Base-by-base conservation (phyloP, 2,113 vertebrate genomes). In the Vicugna pacos region DNA sequence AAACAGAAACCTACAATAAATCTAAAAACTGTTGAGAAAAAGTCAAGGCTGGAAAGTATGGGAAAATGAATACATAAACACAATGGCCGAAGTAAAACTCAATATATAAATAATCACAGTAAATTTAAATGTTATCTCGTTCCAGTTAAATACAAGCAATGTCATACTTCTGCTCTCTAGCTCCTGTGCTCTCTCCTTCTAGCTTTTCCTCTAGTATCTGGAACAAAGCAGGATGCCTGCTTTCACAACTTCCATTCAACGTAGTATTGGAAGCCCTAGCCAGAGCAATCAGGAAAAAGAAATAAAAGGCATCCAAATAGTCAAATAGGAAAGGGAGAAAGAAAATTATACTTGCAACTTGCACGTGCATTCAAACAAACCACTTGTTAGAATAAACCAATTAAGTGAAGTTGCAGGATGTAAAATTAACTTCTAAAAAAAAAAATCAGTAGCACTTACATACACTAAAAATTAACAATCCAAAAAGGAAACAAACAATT, bases 121-220 rank as follows among this genome's bases (percentile, higher is more conserved):
- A n/a, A 72, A 67, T 83, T 30, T 35, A 50, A n/a, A n/a, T 77
- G 2, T 35, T 52, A 67, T n/a, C 8, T 28, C 65, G 9, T 38
- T 85, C 3, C 20, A n/a, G 52, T n/a, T 70, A 91, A 48, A 75
- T 10, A 38, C 7, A 42, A 91, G 38, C 28, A 9, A 26, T 56
- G 14, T 19, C 38, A 46, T 19, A 8, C 20, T 16, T 73, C 28
- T 20, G 28, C 5, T 58, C 19, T 24, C 42, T 56, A 58, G 16
- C 28, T 46, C 5, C 28, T 13, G 3, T 20, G 35, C 0, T 0
- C 20, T 24, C 13, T 26, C 19, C 79, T 30, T 76, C 48, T 35
- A 48, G 14, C 13, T 75, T 75, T 75, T n/a, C 38, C 54, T 48
- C 19, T 89, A 20, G 50, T 15, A 16, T 50, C 20, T 48, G 30